Evolutionary conservation across 2,888 invertebrate genomes (phyloP).

Genomic region (Nemurella pictetii): DNA sequence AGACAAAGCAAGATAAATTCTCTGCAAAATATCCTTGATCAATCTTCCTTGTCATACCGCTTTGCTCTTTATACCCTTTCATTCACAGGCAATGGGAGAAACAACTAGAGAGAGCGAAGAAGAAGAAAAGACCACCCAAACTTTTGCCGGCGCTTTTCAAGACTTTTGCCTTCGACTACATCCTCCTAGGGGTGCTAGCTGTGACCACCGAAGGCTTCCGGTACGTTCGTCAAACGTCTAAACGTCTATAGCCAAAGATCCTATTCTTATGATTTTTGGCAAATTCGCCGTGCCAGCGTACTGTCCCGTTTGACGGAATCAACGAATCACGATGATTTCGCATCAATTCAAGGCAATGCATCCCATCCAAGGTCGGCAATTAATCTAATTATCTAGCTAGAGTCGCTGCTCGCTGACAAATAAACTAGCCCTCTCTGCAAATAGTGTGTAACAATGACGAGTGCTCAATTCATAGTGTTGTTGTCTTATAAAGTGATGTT

Average conservation of each 20-base stretch:
- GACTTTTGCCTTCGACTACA: conserved; percentile 70
- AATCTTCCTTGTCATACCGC: no score
- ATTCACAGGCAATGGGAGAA: conserved; percentile 69
- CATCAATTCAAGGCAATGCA: neutral
- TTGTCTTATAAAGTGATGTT: no score
- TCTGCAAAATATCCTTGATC: no score
- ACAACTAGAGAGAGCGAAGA: conserved; percentile 59
- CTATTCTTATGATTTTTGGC: neutral
- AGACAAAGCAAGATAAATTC: no score
- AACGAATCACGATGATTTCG: neutral
- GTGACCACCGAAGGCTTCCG: neutral
- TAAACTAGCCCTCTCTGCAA: neutral
- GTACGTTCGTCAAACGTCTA: neutral
- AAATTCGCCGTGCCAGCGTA: neutral
- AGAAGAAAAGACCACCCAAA: conserved; percentile 56
- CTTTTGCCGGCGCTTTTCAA: conserved; percentile 66
- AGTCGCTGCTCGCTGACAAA: neutral
- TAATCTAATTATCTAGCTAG: neutral
- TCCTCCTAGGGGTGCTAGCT: conserved; percentile 56
- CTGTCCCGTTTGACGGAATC: neutral
- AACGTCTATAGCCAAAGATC: neutral
- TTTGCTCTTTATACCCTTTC: conserved; percentile 40
- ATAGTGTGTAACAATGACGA: neutral
- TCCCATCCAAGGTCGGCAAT: neutral
- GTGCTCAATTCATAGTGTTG: no score